Evolutionary conservation across 2,113 vertebrate species (phyloP).

Genomic region (Callorhinus ursinus): DNA sequence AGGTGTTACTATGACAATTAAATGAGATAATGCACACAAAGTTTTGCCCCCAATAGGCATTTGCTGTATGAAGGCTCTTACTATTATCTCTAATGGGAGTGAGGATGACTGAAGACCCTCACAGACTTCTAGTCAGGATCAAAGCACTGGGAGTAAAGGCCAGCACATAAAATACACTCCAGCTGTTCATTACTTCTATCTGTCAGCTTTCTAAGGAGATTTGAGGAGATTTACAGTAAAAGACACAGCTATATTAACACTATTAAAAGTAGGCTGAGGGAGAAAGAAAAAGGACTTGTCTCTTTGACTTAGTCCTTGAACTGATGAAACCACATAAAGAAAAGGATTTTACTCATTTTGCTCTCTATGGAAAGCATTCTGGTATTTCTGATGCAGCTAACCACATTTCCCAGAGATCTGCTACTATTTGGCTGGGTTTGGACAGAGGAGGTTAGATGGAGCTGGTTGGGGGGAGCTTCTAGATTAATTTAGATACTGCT

Average conservation of each 20-base stretch:
- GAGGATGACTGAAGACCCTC: background rate
- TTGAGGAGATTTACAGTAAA: background rate
- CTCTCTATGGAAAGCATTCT: background rate
- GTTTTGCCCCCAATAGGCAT: background rate
- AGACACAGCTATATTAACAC: background rate
- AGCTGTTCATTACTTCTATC: background rate
- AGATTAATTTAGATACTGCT: background rate
- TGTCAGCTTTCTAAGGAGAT: slow-evolving; percentile 1
- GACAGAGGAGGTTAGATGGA: too few species aligned
- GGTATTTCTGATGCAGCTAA: background rate
- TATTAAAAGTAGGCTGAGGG: background rate
- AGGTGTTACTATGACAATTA: background rate
- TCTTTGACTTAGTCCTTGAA: background rate
- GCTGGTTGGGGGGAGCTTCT: background rate
- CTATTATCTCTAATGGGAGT: background rate
- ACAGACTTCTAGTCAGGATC: background rate
- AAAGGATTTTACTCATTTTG: background rate
- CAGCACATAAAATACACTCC: background rate
- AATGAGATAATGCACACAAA: background rate
- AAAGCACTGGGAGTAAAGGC: background rate
- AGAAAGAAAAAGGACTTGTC: background rate
- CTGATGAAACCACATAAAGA: background rate
- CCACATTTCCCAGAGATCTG: background rate
- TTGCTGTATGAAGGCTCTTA: background rate
- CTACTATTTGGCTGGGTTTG: background rate